Evolutionary conservation across 2,888 invertebrate species (phyloP).

Genomic region (Noctuana brunneofusca): DNA sequence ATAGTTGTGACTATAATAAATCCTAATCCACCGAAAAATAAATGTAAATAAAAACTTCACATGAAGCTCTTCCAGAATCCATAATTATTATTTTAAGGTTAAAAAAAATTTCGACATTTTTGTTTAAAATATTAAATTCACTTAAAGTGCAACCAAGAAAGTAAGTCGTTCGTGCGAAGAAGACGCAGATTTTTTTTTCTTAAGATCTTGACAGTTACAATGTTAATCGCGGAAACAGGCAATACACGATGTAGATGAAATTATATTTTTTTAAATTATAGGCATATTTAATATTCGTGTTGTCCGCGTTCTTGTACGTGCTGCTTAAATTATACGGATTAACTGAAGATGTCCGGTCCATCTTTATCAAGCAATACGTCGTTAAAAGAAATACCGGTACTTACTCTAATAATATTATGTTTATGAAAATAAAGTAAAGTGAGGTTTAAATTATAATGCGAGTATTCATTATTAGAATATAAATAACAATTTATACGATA

Average conservation of each 20-base stretch:
- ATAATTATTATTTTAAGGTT: conserved; percentile 1
- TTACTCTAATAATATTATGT: too few species aligned
- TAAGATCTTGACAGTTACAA: too few species aligned
- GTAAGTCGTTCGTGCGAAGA: neutral
- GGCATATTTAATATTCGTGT: too few species aligned
- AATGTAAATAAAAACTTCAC: neutral
- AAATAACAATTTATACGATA: neutral
- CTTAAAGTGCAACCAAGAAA: neutral
- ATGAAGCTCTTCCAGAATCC: neutral
- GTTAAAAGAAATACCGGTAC: too few species aligned
- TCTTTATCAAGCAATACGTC: too few species aligned
- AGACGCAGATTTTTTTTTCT: too few species aligned
- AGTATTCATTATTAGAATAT: too few species aligned
- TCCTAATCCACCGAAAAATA: neutral
- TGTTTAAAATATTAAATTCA: neutral
- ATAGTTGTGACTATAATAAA: conserved; percentile 14
- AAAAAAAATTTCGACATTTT: neutral
- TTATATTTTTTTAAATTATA: too few species aligned
- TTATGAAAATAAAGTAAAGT: too few species aligned
- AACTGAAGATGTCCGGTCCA: neutral
- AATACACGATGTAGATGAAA: too few species aligned
- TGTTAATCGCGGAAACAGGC: too few species aligned
- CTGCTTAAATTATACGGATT: neutral
- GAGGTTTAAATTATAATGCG: too few species aligned
- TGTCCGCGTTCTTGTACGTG: neutral